Base-by-base conservation (phyloP, 2,888 invertebrate genomes). In the Nasonia oneida region DNA sequence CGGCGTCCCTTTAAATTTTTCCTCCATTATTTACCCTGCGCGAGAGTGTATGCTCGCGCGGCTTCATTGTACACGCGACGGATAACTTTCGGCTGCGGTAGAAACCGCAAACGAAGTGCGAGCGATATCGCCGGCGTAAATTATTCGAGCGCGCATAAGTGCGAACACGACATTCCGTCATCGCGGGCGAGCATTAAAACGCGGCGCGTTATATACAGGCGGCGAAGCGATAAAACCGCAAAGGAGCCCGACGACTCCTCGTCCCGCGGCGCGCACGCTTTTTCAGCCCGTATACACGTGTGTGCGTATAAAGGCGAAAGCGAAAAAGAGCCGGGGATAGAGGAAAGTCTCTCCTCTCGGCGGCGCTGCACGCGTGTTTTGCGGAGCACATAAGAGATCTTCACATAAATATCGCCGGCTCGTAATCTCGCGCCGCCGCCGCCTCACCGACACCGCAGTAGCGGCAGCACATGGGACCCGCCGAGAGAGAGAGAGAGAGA, bases 361-460 rank as follows among this genome's bases (percentile, higher is more conserved):
- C 4, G 37, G 37, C 73, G 73, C n/a, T 33, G n/a, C 42, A 73
- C 80, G 75, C 70, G 78, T 86, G 84, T 88, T 87, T 37, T 71
- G 80, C 85, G 3, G 67, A 37, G 50, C 83, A 64, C 80, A 89
- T 84, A 89, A 89, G 85, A 87, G 76, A 85, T 79, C 87, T 74
- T 87, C 88, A 88, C 86, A 89, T 88, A 85, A 88, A 89, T 90
- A 90, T 89, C 89, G 82, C 87, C 70, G n/a, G 57, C 87, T 82
- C 75, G 87, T 88, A 88, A 89, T 90, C 89, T 87, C 84, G 73
- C 74, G 50, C 15, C 57, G n/a, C n/a, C 75, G 64, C 67, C n/a
- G 29, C 29, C 29, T 1, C 29, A 29, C 29, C 29, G 39, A 23
- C 23, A 14, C 73, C 39, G 42, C n/a, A n/a, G 42, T 47, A 23